phyloP scores from a whole-genome alignment of 1,140 invertebrate species.

The Drosophila tristis region DNA sequence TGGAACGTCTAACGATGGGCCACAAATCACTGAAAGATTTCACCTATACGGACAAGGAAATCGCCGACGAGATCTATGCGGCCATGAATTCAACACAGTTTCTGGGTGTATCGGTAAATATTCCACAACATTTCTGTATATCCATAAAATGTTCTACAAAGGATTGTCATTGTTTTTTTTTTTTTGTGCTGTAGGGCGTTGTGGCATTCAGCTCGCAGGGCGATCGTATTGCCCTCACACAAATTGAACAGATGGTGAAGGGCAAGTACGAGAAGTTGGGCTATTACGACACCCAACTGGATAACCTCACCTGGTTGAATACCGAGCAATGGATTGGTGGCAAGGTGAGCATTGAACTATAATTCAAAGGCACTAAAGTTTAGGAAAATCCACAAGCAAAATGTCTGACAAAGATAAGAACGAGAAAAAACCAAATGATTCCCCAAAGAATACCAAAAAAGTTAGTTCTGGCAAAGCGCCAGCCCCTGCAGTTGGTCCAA shows the following conservation, averaged over 20 bases:
- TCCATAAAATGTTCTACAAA: not conserved
- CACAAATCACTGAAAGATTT: conserved; percentile 96
- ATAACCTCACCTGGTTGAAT: conserved; percentile 97
- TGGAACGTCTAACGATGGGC: conserved; percentile 91
- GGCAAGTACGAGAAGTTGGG: conserved; percentile 98
- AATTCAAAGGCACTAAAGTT: not conserved
- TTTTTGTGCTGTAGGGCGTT: conserved; percentile 88
- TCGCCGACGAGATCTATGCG: conserved; percentile 97
- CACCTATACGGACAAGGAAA: conserved; percentile 97
- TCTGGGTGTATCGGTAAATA: conserved; percentile 97
- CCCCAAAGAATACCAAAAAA: not conserved
- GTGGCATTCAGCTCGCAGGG: conserved; percentile 98
- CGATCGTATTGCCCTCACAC: conserved; percentile 98
- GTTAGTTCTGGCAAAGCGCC: no score
- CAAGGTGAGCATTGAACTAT: conserved; percentile 65
- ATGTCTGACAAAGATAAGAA: conserved; percentile 35
- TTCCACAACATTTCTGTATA: not conserved
- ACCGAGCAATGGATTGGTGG: conserved; percentile 95
- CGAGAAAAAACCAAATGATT: no score
- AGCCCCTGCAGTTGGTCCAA: not conserved
- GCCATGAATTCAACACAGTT: conserved; percentile 99
- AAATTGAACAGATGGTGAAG: conserved; percentile 98
- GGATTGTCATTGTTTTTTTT: not conserved
- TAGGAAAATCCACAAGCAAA: not conserved
- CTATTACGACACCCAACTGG: conserved; percentile 97